These are phyloP conservation scores for Drosophila biarmipes DNA, from an alignment of 1,140 invertebrate species.

Conservation along the genomic window DNA sequence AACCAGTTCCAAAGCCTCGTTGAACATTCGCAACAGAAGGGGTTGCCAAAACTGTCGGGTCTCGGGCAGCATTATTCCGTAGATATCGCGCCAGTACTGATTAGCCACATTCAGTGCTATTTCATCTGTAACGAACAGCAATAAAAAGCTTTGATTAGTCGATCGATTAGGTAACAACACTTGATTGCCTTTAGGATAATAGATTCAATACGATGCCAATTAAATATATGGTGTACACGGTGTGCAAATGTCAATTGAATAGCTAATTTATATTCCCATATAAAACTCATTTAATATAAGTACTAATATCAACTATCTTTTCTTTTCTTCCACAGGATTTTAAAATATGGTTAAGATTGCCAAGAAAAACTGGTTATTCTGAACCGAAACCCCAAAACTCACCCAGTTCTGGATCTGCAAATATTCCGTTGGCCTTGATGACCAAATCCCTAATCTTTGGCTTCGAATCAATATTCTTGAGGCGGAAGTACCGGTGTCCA, in stretches of 20 bases:
- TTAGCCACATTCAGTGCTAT: constrained; percentile 75
- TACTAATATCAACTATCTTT: too few species aligned
- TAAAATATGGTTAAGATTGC: too few species aligned
- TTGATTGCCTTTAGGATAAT: constrained; percentile 7
- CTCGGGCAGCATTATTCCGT: constrained; percentile 74
- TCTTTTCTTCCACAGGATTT: too few species aligned
- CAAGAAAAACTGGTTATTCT: too few species aligned
- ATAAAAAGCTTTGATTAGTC: not conserved
- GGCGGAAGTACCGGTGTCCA: constrained; percentile 56
- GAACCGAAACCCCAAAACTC: constrained; percentile 2
- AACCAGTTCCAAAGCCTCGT: constrained; percentile 63
- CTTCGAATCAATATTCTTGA: constrained; percentile 57
- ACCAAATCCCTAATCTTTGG: constrained; percentile 68
- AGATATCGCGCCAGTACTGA: constrained; percentile 82
- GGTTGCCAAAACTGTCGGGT: constrained; percentile 75
- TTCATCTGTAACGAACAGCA: constrained; percentile 55
- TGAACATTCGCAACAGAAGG: constrained; percentile 60
- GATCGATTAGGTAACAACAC: not conserved
- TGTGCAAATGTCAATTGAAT: not conserved
- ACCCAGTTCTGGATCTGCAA: constrained; percentile 80
- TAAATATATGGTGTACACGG: not conserved
- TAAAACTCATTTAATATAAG: too few species aligned
- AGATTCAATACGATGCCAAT: not conserved
- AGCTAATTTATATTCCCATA: too few species aligned
- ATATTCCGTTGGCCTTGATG: constrained; percentile 76